phyloP scores from a whole-genome alignment of 2,797 vertebrate species.

The Babyrousa celebensis region DNA sequence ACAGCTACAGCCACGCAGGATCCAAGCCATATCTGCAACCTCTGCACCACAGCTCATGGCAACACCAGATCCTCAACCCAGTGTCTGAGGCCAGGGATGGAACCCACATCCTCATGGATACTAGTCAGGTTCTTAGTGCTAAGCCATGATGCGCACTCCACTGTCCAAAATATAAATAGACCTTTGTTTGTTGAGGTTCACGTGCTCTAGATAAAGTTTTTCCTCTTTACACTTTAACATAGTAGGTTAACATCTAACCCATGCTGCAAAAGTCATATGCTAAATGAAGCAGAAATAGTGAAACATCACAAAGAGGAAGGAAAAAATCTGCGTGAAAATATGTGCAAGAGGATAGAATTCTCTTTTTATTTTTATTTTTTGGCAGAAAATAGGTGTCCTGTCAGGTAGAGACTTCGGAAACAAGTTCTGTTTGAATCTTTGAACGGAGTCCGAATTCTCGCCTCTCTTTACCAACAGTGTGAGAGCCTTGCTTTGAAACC shows the following conservation, averaged over 20 bases:
- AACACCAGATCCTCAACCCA: no score
- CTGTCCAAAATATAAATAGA: constrained; percentile 3
- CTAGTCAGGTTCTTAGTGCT: no score
- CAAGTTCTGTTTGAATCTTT: background rate
- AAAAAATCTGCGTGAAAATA: constrained; percentile 71
- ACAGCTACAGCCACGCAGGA: no score
- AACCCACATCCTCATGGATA: no score
- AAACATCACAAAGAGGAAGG: background rate
- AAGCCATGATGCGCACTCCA: no score
- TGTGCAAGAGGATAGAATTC: background rate
- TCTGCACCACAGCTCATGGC: no score
- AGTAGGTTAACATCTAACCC: background rate
- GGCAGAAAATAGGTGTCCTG: background rate
- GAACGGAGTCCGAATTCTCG: background rate
- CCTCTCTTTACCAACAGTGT: background rate
- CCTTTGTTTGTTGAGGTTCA: constrained; percentile 62
- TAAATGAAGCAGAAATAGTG: constrained; percentile 2
- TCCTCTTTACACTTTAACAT: constrained; percentile 1
- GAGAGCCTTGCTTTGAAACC: background rate
- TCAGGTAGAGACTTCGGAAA: background rate
- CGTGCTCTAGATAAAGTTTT: background rate
- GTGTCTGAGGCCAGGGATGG: no score
- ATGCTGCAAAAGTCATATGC: background rate
- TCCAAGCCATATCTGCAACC: no score
- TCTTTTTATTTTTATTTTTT: background rate